phyloP scores from a whole-genome alignment of 2,888 invertebrate genomes.

The Venusia cambrica region DNA sequence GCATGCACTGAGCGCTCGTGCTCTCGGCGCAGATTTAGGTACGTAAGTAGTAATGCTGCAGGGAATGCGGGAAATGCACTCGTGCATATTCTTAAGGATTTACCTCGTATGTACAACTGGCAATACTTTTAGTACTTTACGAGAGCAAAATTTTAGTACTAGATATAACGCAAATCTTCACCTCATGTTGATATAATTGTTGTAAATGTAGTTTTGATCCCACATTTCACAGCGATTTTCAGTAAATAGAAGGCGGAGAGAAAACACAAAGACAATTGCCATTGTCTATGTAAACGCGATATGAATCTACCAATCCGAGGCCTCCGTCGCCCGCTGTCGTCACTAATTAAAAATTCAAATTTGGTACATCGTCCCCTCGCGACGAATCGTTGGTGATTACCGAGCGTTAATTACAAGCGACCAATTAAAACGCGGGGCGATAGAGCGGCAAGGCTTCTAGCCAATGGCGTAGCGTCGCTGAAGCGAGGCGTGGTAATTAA shows the following conservation, averaged over 20 bases:
- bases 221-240: conserved; percentile 2
- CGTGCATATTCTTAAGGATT: conserved; percentile 26
- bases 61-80: conserved; percentile 46
- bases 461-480: conserved; percentile 67
- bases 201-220: conserved; percentile 6
- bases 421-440: conserved; percentile 74
- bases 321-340: conserved; percentile 33
- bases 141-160: conserved; percentile 5
- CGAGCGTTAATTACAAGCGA: conserved; percentile 71
- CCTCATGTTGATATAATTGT: conserved; percentile 15
- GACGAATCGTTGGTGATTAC: conserved; percentile 71
- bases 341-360: conserved; percentile 79
- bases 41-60: conserved; percentile 36
- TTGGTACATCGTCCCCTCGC: conserved; percentile 65
- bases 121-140: conserved; percentile 15
- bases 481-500: conserved; percentile 79
- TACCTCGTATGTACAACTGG: conserved; percentile 10
- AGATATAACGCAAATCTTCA: conserved; percentile 16
- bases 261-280: conserved; percentile 56
- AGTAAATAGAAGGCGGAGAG: conserved; percentile 26
- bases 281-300: conserved; percentile 57
- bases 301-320: conserved; percentile 58
- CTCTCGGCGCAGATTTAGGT: conserved; percentile 32
- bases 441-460: conserved; percentile 45
- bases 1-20: conserved; percentile 44